Evolutionary conservation across 1,140 invertebrate species (phyloP).

Genomic region (Drosophila sproati): DNA sequence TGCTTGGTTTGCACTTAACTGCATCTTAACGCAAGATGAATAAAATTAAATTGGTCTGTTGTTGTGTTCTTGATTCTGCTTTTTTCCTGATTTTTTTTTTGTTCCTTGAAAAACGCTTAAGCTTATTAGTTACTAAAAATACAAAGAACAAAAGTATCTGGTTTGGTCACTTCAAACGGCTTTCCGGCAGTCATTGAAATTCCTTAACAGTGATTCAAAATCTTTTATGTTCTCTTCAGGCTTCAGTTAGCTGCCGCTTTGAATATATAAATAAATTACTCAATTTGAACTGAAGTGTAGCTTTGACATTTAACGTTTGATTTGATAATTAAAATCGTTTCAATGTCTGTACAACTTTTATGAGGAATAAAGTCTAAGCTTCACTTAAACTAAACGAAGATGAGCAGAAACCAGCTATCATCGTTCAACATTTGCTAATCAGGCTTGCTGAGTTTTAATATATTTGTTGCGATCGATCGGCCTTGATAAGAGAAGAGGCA

Average conservation of each 20-base stretch:
- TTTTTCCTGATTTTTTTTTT: not conserved
- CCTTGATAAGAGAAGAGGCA: conserved; percentile 38
- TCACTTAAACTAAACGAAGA: too few species aligned
- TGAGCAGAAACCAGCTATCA: not conserved
- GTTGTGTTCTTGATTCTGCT: not conserved
- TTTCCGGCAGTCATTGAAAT: conserved; percentile 25
- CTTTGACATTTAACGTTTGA: conserved; percentile 42
- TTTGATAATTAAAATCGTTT: not conserved
- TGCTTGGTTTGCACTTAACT: not conserved
- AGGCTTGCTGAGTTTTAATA: conserved; percentile 36
- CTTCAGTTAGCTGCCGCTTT: conserved; percentile 11
- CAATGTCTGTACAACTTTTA: not conserved
- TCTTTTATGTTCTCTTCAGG: not conserved
- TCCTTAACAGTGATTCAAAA: conserved; percentile 21
- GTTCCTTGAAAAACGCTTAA: not conserved
- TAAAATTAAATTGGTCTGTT: not conserved
- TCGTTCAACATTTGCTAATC: not conserved
- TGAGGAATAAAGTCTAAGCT: not conserved
- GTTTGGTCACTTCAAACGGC: not conserved
- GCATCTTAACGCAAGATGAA: not conserved
- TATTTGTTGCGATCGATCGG: conserved; percentile 25
- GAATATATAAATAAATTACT: conserved; percentile 36
- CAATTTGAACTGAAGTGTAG: conserved; percentile 14
- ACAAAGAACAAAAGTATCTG: not conserved
- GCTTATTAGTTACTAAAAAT: not conserved